phyloP scores from a whole-genome alignment of 1,140 invertebrate species.

The Ostrea edulis region DNA sequence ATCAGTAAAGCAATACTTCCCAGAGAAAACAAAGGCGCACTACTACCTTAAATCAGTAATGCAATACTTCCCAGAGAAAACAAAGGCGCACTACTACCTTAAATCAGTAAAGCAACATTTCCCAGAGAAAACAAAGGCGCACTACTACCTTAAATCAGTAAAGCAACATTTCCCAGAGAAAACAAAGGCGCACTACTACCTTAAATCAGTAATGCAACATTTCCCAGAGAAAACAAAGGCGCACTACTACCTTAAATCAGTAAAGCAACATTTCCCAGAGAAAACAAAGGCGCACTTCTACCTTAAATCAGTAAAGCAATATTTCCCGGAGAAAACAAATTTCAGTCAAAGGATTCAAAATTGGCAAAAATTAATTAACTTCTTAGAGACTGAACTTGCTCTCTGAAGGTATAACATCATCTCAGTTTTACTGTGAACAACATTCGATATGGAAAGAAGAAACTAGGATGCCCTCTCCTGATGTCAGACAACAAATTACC shows the following conservation, averaged over 20 bases:
- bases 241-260: neutral
- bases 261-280: neutral
- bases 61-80: too few relatives aligned
- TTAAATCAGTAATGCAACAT: too few relatives aligned
- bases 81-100: neutral
- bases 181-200: neutral
- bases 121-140: too few relatives aligned
- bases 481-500: conserved; percentile 20
- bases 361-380: conserved; percentile 33
- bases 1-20: too few relatives aligned
- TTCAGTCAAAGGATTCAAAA: conserved; percentile 5
- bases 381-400: neutral
- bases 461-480: neutral
- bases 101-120: too few relatives aligned
- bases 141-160: conserved; percentile 24
- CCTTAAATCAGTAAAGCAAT: neutral
- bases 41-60: too few relatives aligned
- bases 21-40: too few relatives aligned
- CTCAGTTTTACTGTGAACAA: neutral
- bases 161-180: too few relatives aligned
- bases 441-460: neutral
- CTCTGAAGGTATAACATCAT: neutral
- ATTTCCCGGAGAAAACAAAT: neutral
- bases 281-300: too few relatives aligned
- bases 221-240: too few relatives aligned